A percentile compares a stretch with the other conserved stretches of the same genome.
phyloP scores from a whole-genome alignment of 2,113 vertebrate genomes.

The Scartelaos histophorus region DNA sequence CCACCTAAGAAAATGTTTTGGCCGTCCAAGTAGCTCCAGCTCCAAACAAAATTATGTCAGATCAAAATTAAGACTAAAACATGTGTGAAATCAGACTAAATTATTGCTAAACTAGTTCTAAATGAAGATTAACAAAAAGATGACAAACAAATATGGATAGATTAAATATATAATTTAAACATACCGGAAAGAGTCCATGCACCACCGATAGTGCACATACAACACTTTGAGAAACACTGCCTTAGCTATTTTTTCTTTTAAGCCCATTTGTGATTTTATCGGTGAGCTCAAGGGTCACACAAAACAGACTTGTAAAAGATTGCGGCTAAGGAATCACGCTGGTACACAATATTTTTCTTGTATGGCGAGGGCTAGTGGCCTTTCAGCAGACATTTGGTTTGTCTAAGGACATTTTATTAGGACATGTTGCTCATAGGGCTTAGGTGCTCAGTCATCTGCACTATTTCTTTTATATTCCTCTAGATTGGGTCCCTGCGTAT shows the following conservation, averaged over 20 bases:
- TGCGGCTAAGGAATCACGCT: constrained; percentile 66
- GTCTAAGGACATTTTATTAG: constrained; percentile 71
- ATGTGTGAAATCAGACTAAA: too few species aligned
- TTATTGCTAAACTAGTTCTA: too few species aligned
- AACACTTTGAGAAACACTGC: too few species aligned
- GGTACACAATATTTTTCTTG: constrained; percentile 8
- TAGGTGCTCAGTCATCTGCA: constrained; percentile 69
- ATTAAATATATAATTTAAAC: too few species aligned
- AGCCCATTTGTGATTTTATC: constrained; percentile 47
- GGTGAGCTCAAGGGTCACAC: constrained; percentile 63
- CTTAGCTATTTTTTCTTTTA: constrained; percentile 51
- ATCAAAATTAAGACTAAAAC: too few species aligned
- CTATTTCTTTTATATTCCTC: constrained; percentile 64
- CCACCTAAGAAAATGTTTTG: too few species aligned
- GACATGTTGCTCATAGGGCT: constrained; percentile 63
- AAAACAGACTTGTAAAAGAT: constrained; percentile 65
- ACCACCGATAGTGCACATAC: too few species aligned
- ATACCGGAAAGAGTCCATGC: too few species aligned
- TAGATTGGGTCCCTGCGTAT: constrained; percentile 51
- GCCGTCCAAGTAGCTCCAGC: too few species aligned
- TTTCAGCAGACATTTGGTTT: constrained; percentile 62
- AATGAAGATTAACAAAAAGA: too few species aligned
- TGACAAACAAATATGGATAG: too few species aligned
- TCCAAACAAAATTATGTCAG: too few species aligned
- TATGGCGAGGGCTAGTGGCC: constrained; percentile 55